phyloP scores from a whole-genome alignment of 2,888 invertebrate species.

The Spodoptera exigua region DNA sequence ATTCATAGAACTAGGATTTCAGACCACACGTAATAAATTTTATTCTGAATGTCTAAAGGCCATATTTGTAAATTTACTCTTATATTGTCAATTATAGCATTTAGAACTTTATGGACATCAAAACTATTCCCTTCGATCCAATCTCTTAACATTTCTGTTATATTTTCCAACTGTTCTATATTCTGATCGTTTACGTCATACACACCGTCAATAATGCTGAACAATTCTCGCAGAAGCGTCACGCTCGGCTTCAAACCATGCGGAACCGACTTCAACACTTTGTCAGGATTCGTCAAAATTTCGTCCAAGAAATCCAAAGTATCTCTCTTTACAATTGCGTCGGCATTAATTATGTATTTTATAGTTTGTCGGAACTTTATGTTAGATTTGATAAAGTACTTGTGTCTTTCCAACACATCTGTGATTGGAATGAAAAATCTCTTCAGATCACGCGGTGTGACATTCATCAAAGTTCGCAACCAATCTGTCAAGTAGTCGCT shows the following conservation, averaged over 20 bases:
- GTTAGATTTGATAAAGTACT: slow-evolving; percentile 61
- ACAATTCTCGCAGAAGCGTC: slow-evolving; percentile 56
- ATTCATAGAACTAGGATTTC: slow-evolving; percentile 57
- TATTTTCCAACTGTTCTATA: slow-evolving; percentile 56
- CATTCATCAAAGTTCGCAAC: slow-evolving; percentile 62
- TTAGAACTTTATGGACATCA: slow-evolving; percentile 54
- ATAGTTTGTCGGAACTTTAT: slow-evolving; percentile 62
- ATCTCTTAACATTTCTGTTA: slow-evolving; percentile 57
- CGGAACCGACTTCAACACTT: slow-evolving; percentile 56
- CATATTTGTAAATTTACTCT: slow-evolving; percentile 65
- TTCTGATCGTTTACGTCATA: slow-evolving; percentile 65
- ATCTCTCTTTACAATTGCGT: slow-evolving; percentile 63
- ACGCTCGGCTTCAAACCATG: slow-evolving; percentile 56
- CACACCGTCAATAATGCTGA: slow-evolving; percentile 61
- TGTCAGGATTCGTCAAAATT: slow-evolving; percentile 62
- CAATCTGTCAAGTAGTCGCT: slow-evolving; percentile 68
- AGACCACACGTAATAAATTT: slow-evolving; percentile 64
- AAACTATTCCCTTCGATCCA: slow-evolving; percentile 51
- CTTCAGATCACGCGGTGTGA: slow-evolving; percentile 50
- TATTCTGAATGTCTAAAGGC: slow-evolving; percentile 63
- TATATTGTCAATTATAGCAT: slow-evolving; percentile 65
- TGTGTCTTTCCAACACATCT: slow-evolving; percentile 58
- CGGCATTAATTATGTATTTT: slow-evolving; percentile 55
- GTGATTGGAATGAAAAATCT: slow-evolving; percentile 59
- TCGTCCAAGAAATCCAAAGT: slow-evolving; percentile 72